Base-by-base conservation (phyloP, 2,888 invertebrate species). In the Scaptomyza parva region DNA sequence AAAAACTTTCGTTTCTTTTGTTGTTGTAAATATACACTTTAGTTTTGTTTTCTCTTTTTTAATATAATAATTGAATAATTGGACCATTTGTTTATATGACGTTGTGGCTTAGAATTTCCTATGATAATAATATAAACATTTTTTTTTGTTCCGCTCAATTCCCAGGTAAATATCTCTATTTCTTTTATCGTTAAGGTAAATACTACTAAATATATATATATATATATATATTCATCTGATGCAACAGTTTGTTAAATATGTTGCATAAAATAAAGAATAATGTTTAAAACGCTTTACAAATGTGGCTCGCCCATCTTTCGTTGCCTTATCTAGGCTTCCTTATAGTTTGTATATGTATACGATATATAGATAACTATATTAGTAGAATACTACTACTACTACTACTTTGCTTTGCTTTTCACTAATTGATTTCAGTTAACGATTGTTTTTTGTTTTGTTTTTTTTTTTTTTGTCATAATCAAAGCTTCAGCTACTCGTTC, bases 61-160 rank as follows among this genome's bases (percentile, higher is more conserved):
- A 17, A 37, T 37, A 72, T 72, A 71, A 68, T 77, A 85, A 85
- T 86, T 86, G 83, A 86, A 82, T 86, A 86, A 86, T 86, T 86
- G 86, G 86, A 86, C 86, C 86, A 82, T 87, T 85, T 75, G 87
- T 86, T 86, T 48, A 70, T 76, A 58, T 78, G 69, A 76, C 76
- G 52, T 69, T 70, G 81, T 82, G 76, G 78, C 76, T 84, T 79
- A 59, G 50, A 67, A 65, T 62, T 80, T 61, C 45, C 63, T 78
- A 69, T 51, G 64, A 44, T 69, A 48, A 51, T 54, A 70, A 51
- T 68, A 61, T 79, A 68, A 72, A 77, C 66, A 63, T 72, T 61
- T 66, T 62, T 62, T 81, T 59, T 66, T 73, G 76, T 78, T 83
- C 83, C 83, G 70, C 86, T 72, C 80, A 69, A 70, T 83, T 83